phyloP scores from a whole-genome alignment of 2,888 invertebrate genomes.

The Agonopterix alstromeriana region DNA sequence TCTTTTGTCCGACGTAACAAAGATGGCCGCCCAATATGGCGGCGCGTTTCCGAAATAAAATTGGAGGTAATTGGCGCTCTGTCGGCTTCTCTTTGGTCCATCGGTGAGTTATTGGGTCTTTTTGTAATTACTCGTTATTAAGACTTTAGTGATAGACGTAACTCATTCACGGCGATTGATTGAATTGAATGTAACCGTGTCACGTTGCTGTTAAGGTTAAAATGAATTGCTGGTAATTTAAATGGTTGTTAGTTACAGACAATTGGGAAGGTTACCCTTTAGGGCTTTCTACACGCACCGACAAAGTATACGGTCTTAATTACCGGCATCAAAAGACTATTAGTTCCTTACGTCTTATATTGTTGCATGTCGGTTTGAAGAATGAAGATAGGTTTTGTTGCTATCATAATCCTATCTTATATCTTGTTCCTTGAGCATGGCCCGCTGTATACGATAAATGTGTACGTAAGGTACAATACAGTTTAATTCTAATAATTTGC shows the following conservation, averaged over 20 bases:
- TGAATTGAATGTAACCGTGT: conserved; percentile 8
- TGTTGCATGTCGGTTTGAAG: no score
- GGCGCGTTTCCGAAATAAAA: conserved; percentile 23
- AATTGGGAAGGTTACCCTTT: neutral
- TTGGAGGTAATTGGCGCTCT: conserved; percentile 25
- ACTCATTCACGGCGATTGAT: conserved; percentile 1
- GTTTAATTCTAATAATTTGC: no score
- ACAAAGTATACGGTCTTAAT: neutral
- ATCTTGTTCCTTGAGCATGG: no score
- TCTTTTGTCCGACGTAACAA: conserved; percentile 14
- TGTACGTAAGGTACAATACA: no score
- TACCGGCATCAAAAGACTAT: no score
- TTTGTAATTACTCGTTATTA: conserved; percentile 35
- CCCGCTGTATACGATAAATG: no score
- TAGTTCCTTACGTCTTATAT: no score
- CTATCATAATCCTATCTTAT: no score
- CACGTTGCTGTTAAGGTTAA: conserved; percentile 2
- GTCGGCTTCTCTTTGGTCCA: conserved; percentile 15
- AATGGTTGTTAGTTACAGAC: neutral
- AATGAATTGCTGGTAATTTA: neutral
- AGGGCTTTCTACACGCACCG: neutral
- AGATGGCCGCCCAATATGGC: conserved; percentile 20
- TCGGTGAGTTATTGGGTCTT: conserved; percentile 20
- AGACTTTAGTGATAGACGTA: conserved; percentile 10
- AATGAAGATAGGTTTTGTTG: no score